A percentile compares a stretch with the other conserved stretches of the same genome.
These are phyloP conservation scores for Lutraria lutraria DNA, from an alignment of 2,888 invertebrate species.

Conservation along the genomic window DNA sequence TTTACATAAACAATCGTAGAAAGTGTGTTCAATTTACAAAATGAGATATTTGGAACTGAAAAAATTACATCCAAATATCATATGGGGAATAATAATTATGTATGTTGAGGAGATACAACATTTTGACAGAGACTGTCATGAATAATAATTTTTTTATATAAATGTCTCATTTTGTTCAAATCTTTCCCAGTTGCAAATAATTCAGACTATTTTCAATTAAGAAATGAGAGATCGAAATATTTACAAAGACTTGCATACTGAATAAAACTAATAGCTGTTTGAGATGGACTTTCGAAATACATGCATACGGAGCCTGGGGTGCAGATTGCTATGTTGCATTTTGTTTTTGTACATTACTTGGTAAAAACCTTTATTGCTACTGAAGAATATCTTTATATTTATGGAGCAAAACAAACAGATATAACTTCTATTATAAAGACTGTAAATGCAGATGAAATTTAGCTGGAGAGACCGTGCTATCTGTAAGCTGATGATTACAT, in stretches of 20 bases:
- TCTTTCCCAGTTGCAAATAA: background rate
- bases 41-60: background rate
- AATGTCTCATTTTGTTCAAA: background rate
- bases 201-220: background rate
- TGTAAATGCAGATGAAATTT: background rate
- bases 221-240: background rate
- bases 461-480: background rate
- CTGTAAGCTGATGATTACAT: background rate
- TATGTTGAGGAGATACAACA: too few relatives aligned
- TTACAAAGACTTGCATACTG: too few relatives aligned
- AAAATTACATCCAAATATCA: background rate
- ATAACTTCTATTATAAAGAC: background rate
- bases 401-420: background rate
- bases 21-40: background rate
- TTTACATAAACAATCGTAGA: constrained; percentile 4
- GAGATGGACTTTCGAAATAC: background rate
- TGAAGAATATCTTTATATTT: background rate
- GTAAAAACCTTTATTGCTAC: background rate
- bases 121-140: too few relatives aligned
- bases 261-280: background rate
- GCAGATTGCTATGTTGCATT: background rate
- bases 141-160: background rate
- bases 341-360: background rate
- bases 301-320: background rate
- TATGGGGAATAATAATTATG: background rate